Base-by-base conservation (phyloP, 2,888 invertebrate genomes). In the Trachelus stipa region DNA sequence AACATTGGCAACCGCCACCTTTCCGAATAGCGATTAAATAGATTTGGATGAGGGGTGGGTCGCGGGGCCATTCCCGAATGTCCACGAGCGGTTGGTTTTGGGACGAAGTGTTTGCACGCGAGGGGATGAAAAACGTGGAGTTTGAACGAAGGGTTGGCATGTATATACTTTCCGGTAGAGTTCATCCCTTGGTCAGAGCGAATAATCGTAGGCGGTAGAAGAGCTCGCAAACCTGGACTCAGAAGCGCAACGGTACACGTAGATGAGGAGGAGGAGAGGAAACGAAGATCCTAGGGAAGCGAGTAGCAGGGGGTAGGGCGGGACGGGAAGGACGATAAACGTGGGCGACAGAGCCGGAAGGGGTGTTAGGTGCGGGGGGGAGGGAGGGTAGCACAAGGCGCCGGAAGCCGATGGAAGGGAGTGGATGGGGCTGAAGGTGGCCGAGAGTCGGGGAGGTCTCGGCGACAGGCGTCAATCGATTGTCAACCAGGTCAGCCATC, bases 381-480 rank as follows among this genome's bases (percentile, higher is more conserved):
- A 1, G 1, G 12, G 35, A 12, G 74, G 69, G 75, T 77, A 35
- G 75, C 76, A 73, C 40, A 68, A 76, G 79, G 79, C 77, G 76
- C 40, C 73, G 76, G 79, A 73, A 68, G 56, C 34, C 75, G 75
- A 73, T 68, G 75, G 79, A 77, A 69, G 40, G 76, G 75, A 73
- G 76, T 76, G 34, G 69, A 40, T 69, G 69, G 79, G 77, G 75
- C 34, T 73, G 34, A 6, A 71, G 56, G 74, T 68, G 73, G 81
- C 81, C 81, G 85, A 83, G 87, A 87, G 86, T 77, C 87, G 88
- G 87, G 86, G 88, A 86, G 88, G 89, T 91, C 90, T 91, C 90
- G 90, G 89, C 91, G 91, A 91, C 91, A 92, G 91, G 89, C 92
- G 91, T 92, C 92, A 92, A 92, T 92, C 91, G 92, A 92, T 92